Evolutionary conservation across 2,888 invertebrate genomes (phyloP), one percentile per base, ranked within the genome.

Genomic region (Pristionchus entomophagus): DNA sequence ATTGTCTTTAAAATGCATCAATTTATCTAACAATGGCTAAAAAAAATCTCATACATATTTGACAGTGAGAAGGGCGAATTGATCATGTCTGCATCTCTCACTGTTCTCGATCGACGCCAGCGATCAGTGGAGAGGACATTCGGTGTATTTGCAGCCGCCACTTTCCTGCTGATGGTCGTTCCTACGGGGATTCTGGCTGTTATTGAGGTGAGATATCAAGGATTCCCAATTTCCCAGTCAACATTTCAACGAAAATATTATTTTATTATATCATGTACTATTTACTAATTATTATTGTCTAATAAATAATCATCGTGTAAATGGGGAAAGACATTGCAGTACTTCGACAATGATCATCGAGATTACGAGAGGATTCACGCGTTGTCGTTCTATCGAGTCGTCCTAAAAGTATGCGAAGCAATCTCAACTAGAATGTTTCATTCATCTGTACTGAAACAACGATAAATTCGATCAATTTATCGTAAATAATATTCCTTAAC

Each of bases 51-150:
- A n/a, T n/a, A n/a, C n/a, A n/a, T n/a, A 2, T 38, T n/a, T n/a
- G n/a, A n/a, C 77, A 77, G 77, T 49, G 77, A 77, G 77, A 41
- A 49, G 26, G 45, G 77, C 14, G 77, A 77, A 10, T 29, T 77
- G 14, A 77, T 77, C 26, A 8, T 77, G 2, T 49, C 45, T 19
- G 45, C 45, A 19, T 77, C 77, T 49, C 49, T 49, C 26, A 26
- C 29, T 12, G n/a, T 77, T 14, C 77, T 77, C 29, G 77, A 77
- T 49, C 26, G 35, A 5, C 29, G 77, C 22, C 77, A 77, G 45
- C 77, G 77, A 49, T 77, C 77, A 45, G 77, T 77, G 49, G 77
- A 77, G 49, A n/a, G 77, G 17, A 77, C 77, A 17, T 77, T 77
- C 77, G 77, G 77, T 10, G 45, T 77, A 19, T 77, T 77, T 26